Conservation (phyloP, 2,888 invertebrate genomes). For the Paralinhomoeus sp. region DNA sequence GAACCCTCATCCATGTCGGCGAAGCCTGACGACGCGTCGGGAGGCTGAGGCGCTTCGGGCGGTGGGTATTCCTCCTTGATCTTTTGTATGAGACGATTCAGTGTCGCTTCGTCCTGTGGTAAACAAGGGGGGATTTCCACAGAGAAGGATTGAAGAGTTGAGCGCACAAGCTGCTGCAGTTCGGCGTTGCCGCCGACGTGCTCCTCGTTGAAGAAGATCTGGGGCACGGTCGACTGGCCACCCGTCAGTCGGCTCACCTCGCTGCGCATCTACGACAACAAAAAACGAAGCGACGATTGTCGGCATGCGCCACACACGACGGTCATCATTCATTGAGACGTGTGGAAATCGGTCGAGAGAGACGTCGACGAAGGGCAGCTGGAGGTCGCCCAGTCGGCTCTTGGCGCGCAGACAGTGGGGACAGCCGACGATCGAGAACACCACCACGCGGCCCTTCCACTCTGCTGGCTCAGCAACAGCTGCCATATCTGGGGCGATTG, state of each 20-base stretch:
- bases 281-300: not conserved
- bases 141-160: no score
- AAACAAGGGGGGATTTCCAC: no score
- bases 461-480: no score
- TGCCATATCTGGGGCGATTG: no score
- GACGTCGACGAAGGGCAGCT: conserved; percentile 26
- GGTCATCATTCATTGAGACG: no score
- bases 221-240: conserved; percentile 25
- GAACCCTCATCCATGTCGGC: not conserved
- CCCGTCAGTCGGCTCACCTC: conserved; percentile 20
- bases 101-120: conserved; percentile 9
- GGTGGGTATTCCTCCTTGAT: conserved; percentile 16
- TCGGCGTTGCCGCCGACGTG: conserved; percentile 27
- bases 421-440: conserved; percentile 27
- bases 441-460: conserved; percentile 24
- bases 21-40: conserved; percentile 14
- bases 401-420: conserved; percentile 27
- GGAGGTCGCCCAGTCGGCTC: conserved; percentile 16
- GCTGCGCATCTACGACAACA: conserved; percentile 11
- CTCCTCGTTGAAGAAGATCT: conserved; percentile 28
- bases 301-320: not conserved
- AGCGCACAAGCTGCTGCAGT: conserved; percentile 22
- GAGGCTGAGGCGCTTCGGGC: conserved; percentile 17
- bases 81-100: conserved; percentile 17
- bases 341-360: conserved; percentile 25